phyloP scores from a whole-genome alignment of 2,797 vertebrate species.

The Argyrosomus regius region DNA sequence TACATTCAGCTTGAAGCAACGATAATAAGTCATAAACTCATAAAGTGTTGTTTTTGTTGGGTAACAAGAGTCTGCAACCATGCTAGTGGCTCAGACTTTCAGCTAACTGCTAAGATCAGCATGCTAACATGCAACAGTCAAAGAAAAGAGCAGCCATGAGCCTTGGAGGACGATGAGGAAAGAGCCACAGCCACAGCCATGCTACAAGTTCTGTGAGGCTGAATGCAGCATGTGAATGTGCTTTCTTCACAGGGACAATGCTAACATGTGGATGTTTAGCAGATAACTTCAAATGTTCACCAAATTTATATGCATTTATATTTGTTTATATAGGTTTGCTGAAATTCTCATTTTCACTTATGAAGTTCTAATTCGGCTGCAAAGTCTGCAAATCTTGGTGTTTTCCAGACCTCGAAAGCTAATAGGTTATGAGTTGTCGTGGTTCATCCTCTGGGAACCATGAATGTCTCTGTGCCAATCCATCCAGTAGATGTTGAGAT shows the following conservation, averaged over 20 bases:
- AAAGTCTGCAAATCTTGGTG: no score
- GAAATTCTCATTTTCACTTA: no score
- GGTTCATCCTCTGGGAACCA: not conserved
- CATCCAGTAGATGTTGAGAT: not conserved
- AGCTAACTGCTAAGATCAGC: not conserved
- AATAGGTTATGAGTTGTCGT: no score
- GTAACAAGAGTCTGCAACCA: not conserved
- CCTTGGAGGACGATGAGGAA: not conserved
- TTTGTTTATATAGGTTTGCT: no score
- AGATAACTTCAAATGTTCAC: not conserved
- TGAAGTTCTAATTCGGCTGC: no score
- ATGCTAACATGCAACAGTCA: not conserved
- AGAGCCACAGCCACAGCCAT: not conserved
- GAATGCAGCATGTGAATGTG: not conserved
- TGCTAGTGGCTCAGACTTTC: not conserved
- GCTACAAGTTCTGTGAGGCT: not conserved
- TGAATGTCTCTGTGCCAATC: not conserved
- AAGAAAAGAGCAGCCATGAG: not conserved
- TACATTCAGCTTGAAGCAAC: not conserved
- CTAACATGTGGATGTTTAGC: not conserved
- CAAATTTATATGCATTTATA: no score
- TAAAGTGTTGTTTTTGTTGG: slow-evolving; percentile 6
- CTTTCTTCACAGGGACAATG: not conserved
- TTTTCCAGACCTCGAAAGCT: no score
- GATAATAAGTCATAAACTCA: not conserved